These are phyloP conservation scores for Rhagologus leucostigma DNA, from an alignment of 2,113 vertebrate genomes.

Conservation along the genomic window DNA sequence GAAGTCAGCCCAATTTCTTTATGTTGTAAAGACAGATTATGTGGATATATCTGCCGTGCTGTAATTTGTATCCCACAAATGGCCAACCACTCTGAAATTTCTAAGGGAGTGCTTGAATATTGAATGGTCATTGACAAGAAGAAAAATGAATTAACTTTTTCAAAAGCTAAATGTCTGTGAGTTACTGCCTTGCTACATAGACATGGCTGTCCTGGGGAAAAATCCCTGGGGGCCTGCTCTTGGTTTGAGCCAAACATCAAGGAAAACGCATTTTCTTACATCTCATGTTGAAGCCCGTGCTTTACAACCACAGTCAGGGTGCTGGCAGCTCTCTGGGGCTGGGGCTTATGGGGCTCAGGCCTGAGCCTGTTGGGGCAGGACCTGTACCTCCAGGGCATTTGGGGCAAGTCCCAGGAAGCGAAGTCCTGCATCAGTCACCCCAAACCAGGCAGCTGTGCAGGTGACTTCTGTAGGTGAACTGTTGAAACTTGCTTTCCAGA, in stretches of 20 bases:
- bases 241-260: neutral
- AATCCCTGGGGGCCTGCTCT: neutral
- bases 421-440: neutral
- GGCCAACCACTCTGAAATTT: neutral
- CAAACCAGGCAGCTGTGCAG: neutral
- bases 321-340: neutral
- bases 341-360: accelerated
- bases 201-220: neutral
- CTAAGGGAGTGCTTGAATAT: neutral
- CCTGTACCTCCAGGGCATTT: neutral
- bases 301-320: neutral
- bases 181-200: neutral
- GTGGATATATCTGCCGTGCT: neutral
- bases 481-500: neutral
- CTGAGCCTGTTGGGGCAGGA: neutral
- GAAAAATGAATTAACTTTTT: neutral
- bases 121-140: neutral
- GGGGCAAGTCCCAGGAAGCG: accelerated
- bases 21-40: neutral
- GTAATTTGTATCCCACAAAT: neutral
- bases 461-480: neutral
- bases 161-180: neutral
- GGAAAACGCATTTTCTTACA: neutral
- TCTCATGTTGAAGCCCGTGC: neutral
- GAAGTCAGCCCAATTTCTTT: neutral